Percentiles rank a stretch among this genome's conserved stretches.
These are phyloP conservation scores for Sinotaia quadrata DNA, from an alignment of 2,888 invertebrate species.

Conservation along the genomic window DNA sequence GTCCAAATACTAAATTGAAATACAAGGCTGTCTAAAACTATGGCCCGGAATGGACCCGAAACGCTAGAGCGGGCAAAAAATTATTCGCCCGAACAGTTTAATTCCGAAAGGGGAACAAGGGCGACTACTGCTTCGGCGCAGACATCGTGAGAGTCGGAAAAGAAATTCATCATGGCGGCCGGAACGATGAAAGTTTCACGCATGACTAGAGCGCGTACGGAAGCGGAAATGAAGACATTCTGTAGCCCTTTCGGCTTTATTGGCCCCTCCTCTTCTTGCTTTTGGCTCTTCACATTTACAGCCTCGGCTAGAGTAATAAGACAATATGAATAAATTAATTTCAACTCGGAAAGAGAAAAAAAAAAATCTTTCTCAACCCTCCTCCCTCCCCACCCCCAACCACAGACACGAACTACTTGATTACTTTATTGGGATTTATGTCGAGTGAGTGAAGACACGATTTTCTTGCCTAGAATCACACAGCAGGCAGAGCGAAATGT, in stretches of 20 bases:
- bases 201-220: neutral
- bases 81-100: slow-evolving; percentile 9
- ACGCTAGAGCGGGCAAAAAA: slow-evolving; percentile 13
- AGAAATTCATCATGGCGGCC: slow-evolving; percentile 20
- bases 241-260: neutral
- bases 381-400: too few species aligned
- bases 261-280: neutral
- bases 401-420: too few species aligned
- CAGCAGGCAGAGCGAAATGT: too few species aligned
- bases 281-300: neutral
- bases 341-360: slow-evolving; percentile 14
- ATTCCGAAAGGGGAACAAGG: slow-evolving; percentile 14
- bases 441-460: too few species aligned
- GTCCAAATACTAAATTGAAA: slow-evolving; percentile 16
- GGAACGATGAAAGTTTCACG: slow-evolving; percentile 23
- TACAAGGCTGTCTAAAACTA: slow-evolving; percentile 28
- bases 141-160: slow-evolving; percentile 5
- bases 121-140: neutral
- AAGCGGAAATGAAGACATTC: slow-evolving; percentile 6
- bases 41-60: slow-evolving; percentile 7
- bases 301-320: slow-evolving; percentile 24
- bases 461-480: too few species aligned
- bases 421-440: too few species aligned
- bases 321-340: slow-evolving; percentile 33
- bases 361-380: neutral